These are phyloP conservation scores for Molossus alvarezi DNA, from an alignment of 2,797 vertebrate species.

Conservation along the genomic window DNA sequence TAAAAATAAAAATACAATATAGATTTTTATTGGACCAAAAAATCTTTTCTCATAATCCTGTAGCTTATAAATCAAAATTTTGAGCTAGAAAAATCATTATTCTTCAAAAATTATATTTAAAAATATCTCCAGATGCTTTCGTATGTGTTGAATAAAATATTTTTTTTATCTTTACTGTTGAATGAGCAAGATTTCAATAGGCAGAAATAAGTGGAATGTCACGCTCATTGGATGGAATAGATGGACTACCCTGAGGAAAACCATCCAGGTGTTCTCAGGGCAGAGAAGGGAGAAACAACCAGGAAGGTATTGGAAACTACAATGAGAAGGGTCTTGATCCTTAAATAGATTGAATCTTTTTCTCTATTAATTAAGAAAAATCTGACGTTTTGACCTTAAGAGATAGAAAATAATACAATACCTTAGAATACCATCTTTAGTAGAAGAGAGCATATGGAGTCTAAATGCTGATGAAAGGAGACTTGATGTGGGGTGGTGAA, in stretches of 20 bases:
- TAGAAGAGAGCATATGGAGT: not conserved
- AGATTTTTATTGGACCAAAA: not conserved
- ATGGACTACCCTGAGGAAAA: not conserved
- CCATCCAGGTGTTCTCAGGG: rapidly evolving
- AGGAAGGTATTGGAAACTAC: not conserved
- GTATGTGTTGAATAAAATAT: not conserved
- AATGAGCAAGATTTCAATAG: not conserved
- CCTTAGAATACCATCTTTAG: not conserved
- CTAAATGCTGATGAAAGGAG: not conserved
- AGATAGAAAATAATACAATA: not conserved
- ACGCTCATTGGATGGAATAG: not conserved
- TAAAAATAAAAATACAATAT: not conserved
- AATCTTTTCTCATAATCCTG: not conserved
- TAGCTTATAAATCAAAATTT: conserved; percentile 40
- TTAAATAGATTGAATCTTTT: not conserved
- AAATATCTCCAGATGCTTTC: not conserved
- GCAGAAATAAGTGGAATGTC: not conserved
- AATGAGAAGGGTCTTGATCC: not conserved
- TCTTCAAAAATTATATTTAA: conserved; percentile 20
- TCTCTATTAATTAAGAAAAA: not conserved
- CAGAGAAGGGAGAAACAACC: not conserved
- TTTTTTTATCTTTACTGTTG: not conserved
- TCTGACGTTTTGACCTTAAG: not conserved
- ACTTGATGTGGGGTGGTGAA: not conserved
- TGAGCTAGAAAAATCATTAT: not conserved